Evolutionary conservation across 2,797 vertebrate species (phyloP).

Genomic region (Scleropages formosus): DNA sequence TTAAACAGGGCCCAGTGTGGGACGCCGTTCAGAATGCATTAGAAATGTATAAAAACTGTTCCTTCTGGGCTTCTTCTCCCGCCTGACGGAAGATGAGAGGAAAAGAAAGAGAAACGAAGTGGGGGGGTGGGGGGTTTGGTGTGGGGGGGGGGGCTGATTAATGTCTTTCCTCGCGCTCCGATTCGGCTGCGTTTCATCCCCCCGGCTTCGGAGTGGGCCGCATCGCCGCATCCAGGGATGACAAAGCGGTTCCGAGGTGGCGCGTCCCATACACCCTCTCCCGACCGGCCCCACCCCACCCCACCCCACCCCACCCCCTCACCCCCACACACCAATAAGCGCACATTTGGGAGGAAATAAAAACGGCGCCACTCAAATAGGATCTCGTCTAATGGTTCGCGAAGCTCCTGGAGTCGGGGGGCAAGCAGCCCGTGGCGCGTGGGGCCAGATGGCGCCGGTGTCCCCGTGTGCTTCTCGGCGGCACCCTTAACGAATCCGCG

Average conservation of each 20-base stretch:
- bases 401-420: conserved; percentile 13
- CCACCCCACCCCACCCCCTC: not conserved
- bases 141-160: conserved; percentile 12
- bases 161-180: conserved; percentile 23
- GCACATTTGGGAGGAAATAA: conserved; percentile 24
- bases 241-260: not conserved
- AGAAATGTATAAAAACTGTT: conserved; percentile 18
- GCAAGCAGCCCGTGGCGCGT: not conserved
- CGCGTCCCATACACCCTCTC: not conserved
- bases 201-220: not conserved
- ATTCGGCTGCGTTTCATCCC: conserved; percentile 14
- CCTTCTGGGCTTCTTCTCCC: conserved; percentile 24
- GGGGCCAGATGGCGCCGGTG: not conserved
- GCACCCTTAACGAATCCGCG: not conserved
- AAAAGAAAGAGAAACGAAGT: not conserved
- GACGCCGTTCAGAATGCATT: conserved; percentile 31
- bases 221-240: not conserved
- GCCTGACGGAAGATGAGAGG: conserved; percentile 18
- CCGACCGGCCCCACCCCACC: not conserved
- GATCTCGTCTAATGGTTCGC: conserved; percentile 19
- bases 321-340: not conserved
- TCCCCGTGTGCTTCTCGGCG: not conserved
- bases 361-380: conserved; percentile 24
- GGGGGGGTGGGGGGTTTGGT: no score
- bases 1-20: conserved; percentile 53